Conservation (phyloP, 2,797 vertebrate species). For the Pangasius djambal region DNA sequence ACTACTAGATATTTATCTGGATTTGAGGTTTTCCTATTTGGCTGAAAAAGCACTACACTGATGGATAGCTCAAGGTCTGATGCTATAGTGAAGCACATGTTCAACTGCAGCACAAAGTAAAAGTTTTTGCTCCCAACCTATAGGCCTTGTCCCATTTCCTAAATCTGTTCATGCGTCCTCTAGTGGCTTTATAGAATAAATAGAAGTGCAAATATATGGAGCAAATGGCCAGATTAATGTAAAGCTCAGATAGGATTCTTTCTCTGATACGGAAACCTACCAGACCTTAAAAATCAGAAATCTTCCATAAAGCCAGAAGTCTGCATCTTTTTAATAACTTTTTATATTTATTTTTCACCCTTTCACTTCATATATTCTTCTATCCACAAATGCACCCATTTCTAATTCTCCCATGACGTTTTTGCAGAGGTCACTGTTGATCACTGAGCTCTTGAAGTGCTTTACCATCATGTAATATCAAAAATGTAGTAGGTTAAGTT, state of each 20-base stretch:
- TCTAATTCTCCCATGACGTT: neutral
- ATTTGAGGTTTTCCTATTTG: slow-evolving; percentile 31
- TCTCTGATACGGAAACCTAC: neutral
- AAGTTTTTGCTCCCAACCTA: neutral
- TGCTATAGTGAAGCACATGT: neutral
- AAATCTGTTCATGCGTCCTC: neutral
- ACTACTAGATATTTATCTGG: neutral
- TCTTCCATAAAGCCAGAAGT: neutral
- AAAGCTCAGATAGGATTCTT: slow-evolving; percentile 8
- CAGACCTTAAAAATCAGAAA: slow-evolving; percentile 7
- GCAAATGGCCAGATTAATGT: neutral
- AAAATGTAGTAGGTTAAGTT: neutral
- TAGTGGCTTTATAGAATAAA: neutral
- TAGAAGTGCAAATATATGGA: neutral
- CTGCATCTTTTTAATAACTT: neutral
- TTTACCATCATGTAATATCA: neutral
- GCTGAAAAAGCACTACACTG: neutral
- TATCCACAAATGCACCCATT: neutral
- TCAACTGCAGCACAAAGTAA: neutral
- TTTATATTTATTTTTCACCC: neutral
- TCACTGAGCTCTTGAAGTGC: neutral
- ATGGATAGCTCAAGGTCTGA: neutral
- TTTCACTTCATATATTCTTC: neutral
- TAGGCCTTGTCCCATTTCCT: neutral
- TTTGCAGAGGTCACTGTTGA: no score